A percentile compares a stretch with the other conserved stretches of the same genome.
Conservation (phyloP, 1,140 invertebrate species). For the Mercenaria mercenaria region DNA sequence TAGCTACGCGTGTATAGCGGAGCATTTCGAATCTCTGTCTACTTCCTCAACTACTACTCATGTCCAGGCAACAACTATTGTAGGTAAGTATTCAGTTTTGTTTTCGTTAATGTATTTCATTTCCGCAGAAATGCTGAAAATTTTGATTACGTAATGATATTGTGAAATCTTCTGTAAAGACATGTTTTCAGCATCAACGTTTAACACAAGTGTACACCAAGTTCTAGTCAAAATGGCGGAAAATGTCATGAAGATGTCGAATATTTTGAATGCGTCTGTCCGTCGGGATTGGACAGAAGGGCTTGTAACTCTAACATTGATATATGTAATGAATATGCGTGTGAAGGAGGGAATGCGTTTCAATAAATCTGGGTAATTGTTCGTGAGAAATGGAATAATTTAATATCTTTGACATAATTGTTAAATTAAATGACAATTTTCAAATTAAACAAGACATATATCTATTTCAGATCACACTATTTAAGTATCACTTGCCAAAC, state of each 20-base stretch:
- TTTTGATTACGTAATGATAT: too few species aligned
- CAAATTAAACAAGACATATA: too few species aligned
- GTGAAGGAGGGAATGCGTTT: constrained; percentile 96
- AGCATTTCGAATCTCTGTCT: not conserved
- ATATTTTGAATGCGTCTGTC: constrained; percentile 34
- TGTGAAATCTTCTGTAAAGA: too few species aligned
- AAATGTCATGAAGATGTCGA: constrained; percentile 47
- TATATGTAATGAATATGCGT: constrained; percentile 94
- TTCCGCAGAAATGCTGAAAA: too few species aligned
- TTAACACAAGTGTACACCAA: too few species aligned
- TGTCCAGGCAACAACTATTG: not conserved
- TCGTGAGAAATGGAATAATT: constrained; percentile 17
- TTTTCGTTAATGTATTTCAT: too few species aligned
- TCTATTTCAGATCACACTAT: too few species aligned
- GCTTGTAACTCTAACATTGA: constrained; percentile 95
- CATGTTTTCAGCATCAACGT: too few species aligned
- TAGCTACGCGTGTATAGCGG: not conserved
- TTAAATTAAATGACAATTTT: too few species aligned
- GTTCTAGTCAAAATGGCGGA: too few species aligned
- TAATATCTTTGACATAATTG: too few species aligned
- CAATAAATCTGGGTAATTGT: constrained; percentile 90
- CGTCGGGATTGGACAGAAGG: not conserved
- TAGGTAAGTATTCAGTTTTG: constrained; percentile 25
- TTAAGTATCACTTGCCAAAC: too few species aligned
- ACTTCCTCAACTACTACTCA: not conserved